Conservation (phyloP, 2,113 vertebrate genomes). For the Tonatia bakeri region DNA sequence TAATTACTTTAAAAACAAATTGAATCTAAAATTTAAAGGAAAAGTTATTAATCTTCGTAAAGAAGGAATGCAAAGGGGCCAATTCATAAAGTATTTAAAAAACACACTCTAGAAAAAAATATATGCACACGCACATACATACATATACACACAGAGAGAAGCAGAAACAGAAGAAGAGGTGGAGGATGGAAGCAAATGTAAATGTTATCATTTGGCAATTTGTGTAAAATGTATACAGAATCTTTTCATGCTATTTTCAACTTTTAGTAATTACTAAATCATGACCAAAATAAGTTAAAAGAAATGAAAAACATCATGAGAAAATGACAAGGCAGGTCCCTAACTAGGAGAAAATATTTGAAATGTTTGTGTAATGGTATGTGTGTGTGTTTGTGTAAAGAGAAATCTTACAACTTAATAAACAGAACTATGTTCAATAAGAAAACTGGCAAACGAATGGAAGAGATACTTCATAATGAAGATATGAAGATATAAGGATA, state of each 20-base stretch:
- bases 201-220: not conserved
- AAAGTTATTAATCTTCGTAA: not conserved
- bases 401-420: not conserved
- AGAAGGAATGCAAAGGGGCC: not conserved
- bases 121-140: not conserved
- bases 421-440: not conserved
- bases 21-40: not conserved
- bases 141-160: not conserved
- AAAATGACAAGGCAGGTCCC: not conserved
- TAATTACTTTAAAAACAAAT: not conserved
- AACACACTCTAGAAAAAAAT: too few relatives aligned
- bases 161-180: not conserved
- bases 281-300: not conserved
- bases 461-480: not conserved
- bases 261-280: not conserved
- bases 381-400: not conserved
- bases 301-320: not conserved
- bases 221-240: not conserved
- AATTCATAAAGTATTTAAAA: not conserved
- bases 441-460: not conserved
- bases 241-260: not conserved
- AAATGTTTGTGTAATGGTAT: not conserved
- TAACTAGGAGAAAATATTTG: not conserved
- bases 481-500: not conserved
- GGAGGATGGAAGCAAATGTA: not conserved